Conservation (phyloP, 2,888 invertebrate genomes). For the Melieria picta region DNA sequence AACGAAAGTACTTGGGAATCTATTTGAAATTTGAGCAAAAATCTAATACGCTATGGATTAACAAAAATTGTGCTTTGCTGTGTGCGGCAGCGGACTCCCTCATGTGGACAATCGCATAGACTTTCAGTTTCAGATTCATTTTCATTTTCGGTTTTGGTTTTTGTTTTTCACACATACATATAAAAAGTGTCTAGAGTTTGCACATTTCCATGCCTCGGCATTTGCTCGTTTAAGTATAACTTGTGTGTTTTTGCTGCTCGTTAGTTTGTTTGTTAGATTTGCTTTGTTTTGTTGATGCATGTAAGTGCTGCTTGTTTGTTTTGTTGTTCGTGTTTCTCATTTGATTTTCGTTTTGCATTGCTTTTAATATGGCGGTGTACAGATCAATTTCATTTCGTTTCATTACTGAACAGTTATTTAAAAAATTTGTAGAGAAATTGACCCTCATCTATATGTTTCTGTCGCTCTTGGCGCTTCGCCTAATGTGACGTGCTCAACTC, state of each 20-base stretch:
- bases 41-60: not conserved
- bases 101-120: no score
- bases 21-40: constrained; percentile 8
- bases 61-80: constrained; percentile 11
- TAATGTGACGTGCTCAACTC: no score
- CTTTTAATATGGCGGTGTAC: not conserved
- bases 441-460: no score
- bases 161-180: not conserved
- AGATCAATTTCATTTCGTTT: not conserved
- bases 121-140: no score
- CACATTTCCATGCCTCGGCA: no score
- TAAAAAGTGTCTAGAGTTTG: no score
- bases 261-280: not conserved
- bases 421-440: no score
- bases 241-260: not conserved
- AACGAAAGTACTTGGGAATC: no score
- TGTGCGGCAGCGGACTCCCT: not conserved
- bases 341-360: constrained; percentile 1
- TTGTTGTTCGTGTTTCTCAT: constrained; percentile 2
- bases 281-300: constrained; percentile 2
- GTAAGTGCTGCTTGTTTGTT: constrained; percentile 8
- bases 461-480: no score
- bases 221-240: not conserved
- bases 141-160: not conserved
- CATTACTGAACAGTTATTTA: not conserved